Conservation (phyloP, 2,888 invertebrate genomes). For the Glyphotaelius pellucidus region DNA sequence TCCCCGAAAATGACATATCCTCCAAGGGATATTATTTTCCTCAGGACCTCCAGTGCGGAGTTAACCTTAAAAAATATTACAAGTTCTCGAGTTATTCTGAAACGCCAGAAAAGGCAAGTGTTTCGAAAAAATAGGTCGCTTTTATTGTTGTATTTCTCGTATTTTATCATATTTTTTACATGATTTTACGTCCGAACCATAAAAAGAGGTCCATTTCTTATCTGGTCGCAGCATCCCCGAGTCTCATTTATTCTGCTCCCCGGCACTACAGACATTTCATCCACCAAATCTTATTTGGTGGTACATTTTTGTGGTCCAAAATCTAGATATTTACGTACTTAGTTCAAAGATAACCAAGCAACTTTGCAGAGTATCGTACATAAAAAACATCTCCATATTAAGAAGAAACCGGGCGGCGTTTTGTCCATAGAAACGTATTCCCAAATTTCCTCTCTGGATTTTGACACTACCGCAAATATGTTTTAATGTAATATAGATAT, state of each 20-base stretch:
- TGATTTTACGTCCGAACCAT: background rate
- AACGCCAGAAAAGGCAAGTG: background rate
- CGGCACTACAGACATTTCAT: background rate
- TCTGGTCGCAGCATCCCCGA: background rate
- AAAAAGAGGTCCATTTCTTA: background rate
- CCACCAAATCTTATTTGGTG: background rate
- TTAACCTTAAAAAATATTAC: background rate
- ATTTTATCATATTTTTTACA: background rate
- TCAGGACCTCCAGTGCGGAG: too few relatives aligned
- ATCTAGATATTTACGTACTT: background rate
- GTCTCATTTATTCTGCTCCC: background rate
- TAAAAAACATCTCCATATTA: background rate
- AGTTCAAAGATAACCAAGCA: background rate
- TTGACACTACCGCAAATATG: too few relatives aligned
- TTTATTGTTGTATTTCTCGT: background rate
- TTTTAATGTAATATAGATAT: too few relatives aligned
- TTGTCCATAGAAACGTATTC: too few relatives aligned
- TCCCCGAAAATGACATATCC: too few relatives aligned
- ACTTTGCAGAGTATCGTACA: background rate
- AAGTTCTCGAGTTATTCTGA: background rate
- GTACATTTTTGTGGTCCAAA: background rate
- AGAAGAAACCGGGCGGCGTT: too few relatives aligned
- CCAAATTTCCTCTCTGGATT: too few relatives aligned
- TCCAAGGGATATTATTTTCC: too few relatives aligned
- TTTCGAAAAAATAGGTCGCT: background rate